phyloP scores from a whole-genome alignment of 2,888 invertebrate species.

The Cheilosia vernalis region DNA sequence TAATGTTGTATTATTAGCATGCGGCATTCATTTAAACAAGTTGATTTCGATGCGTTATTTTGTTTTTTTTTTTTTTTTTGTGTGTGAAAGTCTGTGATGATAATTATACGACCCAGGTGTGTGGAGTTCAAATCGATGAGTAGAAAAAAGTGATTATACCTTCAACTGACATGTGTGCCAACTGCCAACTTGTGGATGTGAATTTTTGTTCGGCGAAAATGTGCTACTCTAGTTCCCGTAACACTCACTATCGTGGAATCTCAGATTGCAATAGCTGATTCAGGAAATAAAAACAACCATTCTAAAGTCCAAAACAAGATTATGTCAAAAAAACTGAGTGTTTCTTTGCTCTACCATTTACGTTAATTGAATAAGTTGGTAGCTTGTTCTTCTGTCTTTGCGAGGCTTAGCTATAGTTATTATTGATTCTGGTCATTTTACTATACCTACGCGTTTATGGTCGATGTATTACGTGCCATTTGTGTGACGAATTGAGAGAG shows the following conservation, averaged over 20 bases:
- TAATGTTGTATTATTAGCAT: constrained; percentile 52
- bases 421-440: not conserved
- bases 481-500: not conserved
- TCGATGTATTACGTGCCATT: not conserved
- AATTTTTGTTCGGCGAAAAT: not conserved
- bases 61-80: constrained; percentile 6
- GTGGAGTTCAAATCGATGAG: constrained; percentile 27
- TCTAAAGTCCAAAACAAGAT: not conserved
- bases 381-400: not conserved
- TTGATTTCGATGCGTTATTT: constrained; percentile 39
- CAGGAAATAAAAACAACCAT: not conserved
- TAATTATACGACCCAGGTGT: not conserved
- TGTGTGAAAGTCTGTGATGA: constrained; percentile 39
- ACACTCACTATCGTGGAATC: not conserved
- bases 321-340: constrained; percentile 20
- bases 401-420: not conserved
- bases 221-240: not conserved
- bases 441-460: not conserved
- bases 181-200: not conserved
- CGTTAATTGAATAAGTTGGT: not conserved
- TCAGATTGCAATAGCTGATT: constrained; percentile 20
- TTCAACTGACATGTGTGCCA: constrained; percentile 1
- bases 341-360: not conserved
- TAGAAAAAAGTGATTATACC: constrained; percentile 24
- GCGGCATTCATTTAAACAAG: constrained; percentile 31